Base-by-base conservation (phyloP, 2,113 vertebrate species). In the Nannobrachium achirus region DNA sequence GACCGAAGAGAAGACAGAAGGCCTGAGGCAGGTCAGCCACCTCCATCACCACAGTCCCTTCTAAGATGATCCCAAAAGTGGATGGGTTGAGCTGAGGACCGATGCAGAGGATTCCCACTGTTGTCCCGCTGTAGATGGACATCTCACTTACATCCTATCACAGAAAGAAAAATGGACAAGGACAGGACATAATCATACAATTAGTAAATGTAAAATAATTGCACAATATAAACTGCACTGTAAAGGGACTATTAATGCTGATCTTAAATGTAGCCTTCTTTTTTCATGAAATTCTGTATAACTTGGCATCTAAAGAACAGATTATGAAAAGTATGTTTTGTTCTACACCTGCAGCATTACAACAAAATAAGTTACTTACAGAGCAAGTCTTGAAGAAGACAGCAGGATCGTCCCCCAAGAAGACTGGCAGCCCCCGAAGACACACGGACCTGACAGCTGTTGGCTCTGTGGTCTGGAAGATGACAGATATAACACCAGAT, bases 381-480 rank as follows among this genome's bases (percentile, higher is more conserved):
- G 18, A 52, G 46, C 14, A 63, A 8, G 46, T 57, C 58, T 62
- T 71, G 15, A 79, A 77, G 69, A 76, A 83, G 3, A 33, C 42
- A 64, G 49, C 64, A 5, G 44, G 20, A 20, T 83, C 66, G 68
- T 71, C 59, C 1, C 41, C 73, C 63, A 79, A 71, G 15, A 73
- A 49, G 58, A 71, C 50, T 13, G 63, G 58, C 19, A 74, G 59
- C 38, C 66, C 66, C 4, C n/a, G 9, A 64, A 85, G 63, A 18
- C 70, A 71, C 58, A 85, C 73, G 56, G 42, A 67, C 53, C 62
- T 57, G 15, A 74, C 18, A 5, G 57, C 52, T 55, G 62, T 74
- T 64, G 74, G 56, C 41, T 76, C 67, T 10, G 74, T 60, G 49
- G 61, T 76, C 67, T 65, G 67, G 15, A 49, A 76, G 51, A 41